Conservation (phyloP, 2,797 vertebrate species). For the Rallus crepitans region DNA sequence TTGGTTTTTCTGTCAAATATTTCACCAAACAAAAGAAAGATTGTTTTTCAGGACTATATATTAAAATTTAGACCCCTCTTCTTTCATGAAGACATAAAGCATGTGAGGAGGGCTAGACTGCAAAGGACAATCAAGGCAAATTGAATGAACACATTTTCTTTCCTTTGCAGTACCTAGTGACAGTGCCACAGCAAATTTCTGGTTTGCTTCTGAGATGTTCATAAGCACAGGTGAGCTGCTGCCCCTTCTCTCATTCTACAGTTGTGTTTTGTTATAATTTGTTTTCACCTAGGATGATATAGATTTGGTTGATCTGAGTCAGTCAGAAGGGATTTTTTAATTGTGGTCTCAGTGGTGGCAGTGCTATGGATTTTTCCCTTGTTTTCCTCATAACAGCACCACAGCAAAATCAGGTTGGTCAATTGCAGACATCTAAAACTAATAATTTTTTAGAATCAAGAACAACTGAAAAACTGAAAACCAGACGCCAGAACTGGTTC, state of each 20-base stretch:
- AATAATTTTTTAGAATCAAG: neutral
- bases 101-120: neutral
- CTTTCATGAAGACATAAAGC: neutral
- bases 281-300: neutral
- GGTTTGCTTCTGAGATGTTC: neutral
- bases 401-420: neutral
- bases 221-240: neutral
- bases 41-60: neutral
- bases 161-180: accelerated
- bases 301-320: neutral
- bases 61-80: neutral
- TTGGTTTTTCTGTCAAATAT: neutral
- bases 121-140: neutral
- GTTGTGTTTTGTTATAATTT: neutral
- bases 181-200: neutral
- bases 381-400: neutral
- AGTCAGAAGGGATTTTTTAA: neutral
- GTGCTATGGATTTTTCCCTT: neutral
- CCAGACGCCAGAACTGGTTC: neutral
- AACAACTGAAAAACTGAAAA: neutral
- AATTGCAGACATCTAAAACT: neutral
- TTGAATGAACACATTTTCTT: neutral
- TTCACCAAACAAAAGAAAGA: neutral
- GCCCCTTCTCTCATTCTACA: neutral
- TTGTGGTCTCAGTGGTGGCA: neutral